Conservation (phyloP, 1,140 invertebrate genomes). For the Euglossa dilemma region DNA sequence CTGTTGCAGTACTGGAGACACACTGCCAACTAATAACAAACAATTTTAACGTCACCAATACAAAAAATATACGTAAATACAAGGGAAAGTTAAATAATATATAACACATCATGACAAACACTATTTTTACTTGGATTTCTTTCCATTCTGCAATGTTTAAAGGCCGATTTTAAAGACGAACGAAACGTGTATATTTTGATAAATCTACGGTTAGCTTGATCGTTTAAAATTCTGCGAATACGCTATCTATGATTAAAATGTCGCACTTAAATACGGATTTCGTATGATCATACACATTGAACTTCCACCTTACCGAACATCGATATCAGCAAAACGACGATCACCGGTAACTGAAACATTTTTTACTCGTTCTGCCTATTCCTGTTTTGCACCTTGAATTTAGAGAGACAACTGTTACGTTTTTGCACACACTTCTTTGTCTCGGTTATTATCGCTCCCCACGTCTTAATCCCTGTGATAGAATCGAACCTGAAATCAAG, state of each 20-base stretch:
- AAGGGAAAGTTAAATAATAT: not conserved
- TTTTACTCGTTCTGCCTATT: not conserved
- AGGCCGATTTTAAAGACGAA: not conserved
- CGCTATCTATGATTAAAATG: not conserved
- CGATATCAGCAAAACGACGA: slow-evolving; percentile 6
- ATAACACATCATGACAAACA: not conserved
- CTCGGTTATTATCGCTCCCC: not conserved
- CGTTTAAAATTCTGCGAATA: not conserved
- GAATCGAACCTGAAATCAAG: slow-evolving; percentile 39
- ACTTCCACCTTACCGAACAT: slow-evolving; percentile 46
- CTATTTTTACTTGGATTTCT: not conserved
- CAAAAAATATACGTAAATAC: not conserved
- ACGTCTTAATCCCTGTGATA: not conserved
- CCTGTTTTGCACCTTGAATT: not conserved
- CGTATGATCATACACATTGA: not conserved
- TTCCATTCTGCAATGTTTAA: not conserved
- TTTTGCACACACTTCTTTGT: not conserved
- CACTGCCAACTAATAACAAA: not conserved
- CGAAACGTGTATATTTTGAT: not conserved
- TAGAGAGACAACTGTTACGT: not conserved
- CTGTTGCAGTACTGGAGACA: not conserved
- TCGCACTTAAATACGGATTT: not conserved
- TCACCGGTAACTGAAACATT: slow-evolving; percentile 28
- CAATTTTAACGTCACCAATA: not conserved
- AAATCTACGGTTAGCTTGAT: not conserved